Conservation (phyloP, 2,797 vertebrate species). For the Lepidocolaptes lacrymiger region DNA sequence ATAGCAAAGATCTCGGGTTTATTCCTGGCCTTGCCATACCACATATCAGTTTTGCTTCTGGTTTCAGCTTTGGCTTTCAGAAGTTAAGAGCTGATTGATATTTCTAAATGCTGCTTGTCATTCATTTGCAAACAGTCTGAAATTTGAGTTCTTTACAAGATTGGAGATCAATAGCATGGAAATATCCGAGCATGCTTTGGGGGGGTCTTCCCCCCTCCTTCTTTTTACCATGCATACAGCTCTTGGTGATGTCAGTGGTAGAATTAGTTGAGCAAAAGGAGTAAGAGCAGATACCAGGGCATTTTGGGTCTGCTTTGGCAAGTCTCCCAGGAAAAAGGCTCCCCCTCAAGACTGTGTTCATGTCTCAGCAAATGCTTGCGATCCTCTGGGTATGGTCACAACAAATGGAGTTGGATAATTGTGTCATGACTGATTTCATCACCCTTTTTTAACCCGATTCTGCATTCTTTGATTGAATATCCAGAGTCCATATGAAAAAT, state of each 20-base stretch:
- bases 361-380: neutral
- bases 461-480: slow-evolving; percentile 88
- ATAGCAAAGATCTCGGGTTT: neutral
- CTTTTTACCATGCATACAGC: neutral
- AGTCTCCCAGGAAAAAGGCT: neutral
- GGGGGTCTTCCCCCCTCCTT: neutral
- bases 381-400: slow-evolving; percentile 26
- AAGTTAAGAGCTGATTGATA: neutral
- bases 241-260: neutral
- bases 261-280: neutral
- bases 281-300: neutral
- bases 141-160: neutral
- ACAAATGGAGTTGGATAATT: slow-evolving; percentile 81
- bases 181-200: neutral
- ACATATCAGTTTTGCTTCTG: neutral
- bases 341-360: neutral
- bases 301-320: neutral
- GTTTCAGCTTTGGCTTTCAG: neutral
- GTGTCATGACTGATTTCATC: slow-evolving; percentile 89
- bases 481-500: neutral
- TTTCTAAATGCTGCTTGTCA: neutral
- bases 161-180: neutral
- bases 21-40: neutral
- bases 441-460: slow-evolving; percentile 89
- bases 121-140: neutral